Conservation (phyloP, 2,888 invertebrate genomes). For the Drosophila demipolita region DNA sequence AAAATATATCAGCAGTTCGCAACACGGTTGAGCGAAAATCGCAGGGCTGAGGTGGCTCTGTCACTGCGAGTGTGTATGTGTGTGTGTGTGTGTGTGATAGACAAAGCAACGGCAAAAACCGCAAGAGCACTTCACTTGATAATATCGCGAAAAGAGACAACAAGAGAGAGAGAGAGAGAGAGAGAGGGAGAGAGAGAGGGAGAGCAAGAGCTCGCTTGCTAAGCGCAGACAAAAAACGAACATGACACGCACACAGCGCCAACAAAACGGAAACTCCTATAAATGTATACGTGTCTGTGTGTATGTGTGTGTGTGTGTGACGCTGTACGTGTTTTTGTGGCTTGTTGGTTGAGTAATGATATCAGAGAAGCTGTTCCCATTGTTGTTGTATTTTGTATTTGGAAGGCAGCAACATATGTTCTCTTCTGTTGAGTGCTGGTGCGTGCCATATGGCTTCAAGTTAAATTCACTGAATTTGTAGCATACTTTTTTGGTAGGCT, state of each 20-base stretch:
- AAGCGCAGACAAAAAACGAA: slow-evolving; percentile 57
- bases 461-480: slow-evolving; percentile 38
- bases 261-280: slow-evolving; percentile 45
- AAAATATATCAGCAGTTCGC: slow-evolving; percentile 35
- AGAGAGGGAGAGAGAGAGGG: neutral
- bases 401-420: slow-evolving; percentile 68
- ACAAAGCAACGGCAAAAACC: slow-evolving; percentile 67
- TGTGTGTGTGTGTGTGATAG: slow-evolving; percentile 49
- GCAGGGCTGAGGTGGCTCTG: neutral
- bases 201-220: slow-evolving; percentile 28
- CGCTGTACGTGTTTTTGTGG: slow-evolving; percentile 46
- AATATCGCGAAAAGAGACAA: slow-evolving; percentile 58
- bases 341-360: slow-evolving; percentile 74
- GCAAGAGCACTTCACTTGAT: slow-evolving; percentile 79
- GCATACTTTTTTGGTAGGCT: slow-evolving; percentile 55
- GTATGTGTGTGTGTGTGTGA: slow-evolving; percentile 18
- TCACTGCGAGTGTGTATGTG: neutral
- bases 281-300: neutral
- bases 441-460: slow-evolving; percentile 46
- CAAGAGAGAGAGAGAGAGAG: slow-evolving; percentile 3
- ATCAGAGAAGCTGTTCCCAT: slow-evolving; percentile 71
- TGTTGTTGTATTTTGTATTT: slow-evolving; percentile 46
- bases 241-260: slow-evolving; percentile 44
- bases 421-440: slow-evolving; percentile 23
- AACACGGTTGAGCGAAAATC: neutral